Percentiles rank a stretch among this genome's conserved stretches.
phyloP scores from a whole-genome alignment of 2,888 invertebrate genomes.

The Rhamphomyia laevipes region DNA sequence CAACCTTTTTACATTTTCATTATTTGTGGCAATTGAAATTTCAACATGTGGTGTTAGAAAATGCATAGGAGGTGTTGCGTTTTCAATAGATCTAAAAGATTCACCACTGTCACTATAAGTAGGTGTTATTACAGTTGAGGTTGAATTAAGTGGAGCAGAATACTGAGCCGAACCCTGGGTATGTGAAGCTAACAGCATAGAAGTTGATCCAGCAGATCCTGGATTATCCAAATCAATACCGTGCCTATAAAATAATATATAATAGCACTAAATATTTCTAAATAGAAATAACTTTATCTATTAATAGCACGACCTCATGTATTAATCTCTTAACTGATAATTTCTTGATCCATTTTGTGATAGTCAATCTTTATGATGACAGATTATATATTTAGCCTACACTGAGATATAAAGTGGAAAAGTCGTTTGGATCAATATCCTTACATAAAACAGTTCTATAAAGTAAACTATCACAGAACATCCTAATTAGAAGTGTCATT shows the following conservation, averaged over 20 bases:
- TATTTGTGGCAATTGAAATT: slow-evolving; percentile 78
- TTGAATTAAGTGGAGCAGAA: slow-evolving; percentile 44
- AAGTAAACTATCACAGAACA: too few species aligned
- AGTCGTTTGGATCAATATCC: too few species aligned
- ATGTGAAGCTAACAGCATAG: slow-evolving; percentile 54
- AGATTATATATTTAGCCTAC: too few species aligned
- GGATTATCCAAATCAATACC: slow-evolving; percentile 85
- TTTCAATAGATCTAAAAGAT: slow-evolving; percentile 71
- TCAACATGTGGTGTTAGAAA: slow-evolving; percentile 84
- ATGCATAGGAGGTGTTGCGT: slow-evolving; percentile 82
- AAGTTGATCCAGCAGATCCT: slow-evolving; percentile 67
- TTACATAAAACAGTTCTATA: too few species aligned
- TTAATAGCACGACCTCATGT: too few species aligned
- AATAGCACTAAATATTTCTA: too few species aligned
- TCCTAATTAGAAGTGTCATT: too few species aligned
- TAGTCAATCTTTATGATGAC: too few species aligned
- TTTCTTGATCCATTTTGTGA: too few species aligned
- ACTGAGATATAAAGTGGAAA: too few species aligned
- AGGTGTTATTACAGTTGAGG: slow-evolving; percentile 41
- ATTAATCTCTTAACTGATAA: too few species aligned
- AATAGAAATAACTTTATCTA: too few species aligned
- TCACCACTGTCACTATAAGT: slow-evolving; percentile 76
- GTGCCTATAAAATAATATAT: slow-evolving; percentile 48
- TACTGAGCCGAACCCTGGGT: slow-evolving; percentile 46
- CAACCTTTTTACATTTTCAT: slow-evolving; percentile 41